A percentile compares a stretch with the other conserved stretches of the same genome.
These are phyloP conservation scores for Mesitornis unicolor DNA, from an alignment of 2,113 vertebrate species.

Conservation along the genomic window DNA sequence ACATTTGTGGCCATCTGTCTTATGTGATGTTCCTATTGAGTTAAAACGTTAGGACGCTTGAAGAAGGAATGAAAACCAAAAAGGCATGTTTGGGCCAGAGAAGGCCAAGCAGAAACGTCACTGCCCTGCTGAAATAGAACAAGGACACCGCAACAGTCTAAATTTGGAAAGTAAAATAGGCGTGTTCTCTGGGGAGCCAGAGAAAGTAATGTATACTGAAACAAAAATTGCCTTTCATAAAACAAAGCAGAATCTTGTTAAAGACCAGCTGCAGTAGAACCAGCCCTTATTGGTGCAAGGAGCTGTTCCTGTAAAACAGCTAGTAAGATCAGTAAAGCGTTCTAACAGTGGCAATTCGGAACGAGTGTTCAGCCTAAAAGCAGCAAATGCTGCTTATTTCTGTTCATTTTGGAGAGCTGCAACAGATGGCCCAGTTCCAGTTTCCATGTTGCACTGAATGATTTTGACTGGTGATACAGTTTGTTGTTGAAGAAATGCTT, in stretches of 20 bases:
- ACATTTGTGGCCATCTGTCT: background rate
- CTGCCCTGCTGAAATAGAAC: background rate
- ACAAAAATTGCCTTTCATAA: background rate
- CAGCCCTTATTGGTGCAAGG: background rate
- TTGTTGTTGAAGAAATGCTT: background rate
- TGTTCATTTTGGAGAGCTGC: background rate
- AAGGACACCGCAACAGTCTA: fast-evolving
- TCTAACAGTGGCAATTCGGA: background rate
- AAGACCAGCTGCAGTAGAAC: background rate
- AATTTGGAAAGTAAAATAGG: background rate
- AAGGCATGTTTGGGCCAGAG: background rate
- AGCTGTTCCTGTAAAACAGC: background rate
- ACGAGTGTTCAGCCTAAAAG: background rate
- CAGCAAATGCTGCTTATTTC: background rate
- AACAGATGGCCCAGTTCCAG: background rate
- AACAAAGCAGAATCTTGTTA: background rate
- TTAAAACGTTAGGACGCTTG: background rate
- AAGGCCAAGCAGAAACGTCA: background rate
- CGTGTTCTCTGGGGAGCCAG: background rate
- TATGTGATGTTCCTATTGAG: background rate
- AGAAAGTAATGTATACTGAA: background rate
- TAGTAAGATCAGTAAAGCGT: background rate
- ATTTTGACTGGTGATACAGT: background rate
- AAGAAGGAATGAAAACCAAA: background rate
- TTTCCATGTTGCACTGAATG: background rate